Conservation (phyloP, 92 coral and sea anemone genomes). For the Isaurus tuberculatus region DNA sequence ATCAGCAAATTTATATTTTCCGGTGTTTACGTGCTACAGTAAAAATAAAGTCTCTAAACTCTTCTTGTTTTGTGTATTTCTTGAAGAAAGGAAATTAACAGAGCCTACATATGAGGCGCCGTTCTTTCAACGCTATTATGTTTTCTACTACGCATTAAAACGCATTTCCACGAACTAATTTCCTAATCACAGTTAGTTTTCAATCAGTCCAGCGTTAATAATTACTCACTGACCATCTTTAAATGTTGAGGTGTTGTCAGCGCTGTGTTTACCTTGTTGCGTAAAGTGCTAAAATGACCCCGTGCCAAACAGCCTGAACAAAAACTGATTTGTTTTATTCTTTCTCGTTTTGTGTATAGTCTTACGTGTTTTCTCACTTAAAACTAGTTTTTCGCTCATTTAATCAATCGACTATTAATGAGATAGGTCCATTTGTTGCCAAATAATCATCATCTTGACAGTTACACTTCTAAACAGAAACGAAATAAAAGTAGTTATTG, state of each 20-base stretch:
- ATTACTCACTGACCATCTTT: constrained; percentile 19
- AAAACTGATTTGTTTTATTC: constrained; percentile 67
- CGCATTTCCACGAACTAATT: constrained; percentile 35
- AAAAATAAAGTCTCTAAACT: constrained; percentile 59
- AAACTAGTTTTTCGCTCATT: constrained; percentile 54
- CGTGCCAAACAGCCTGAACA: constrained; percentile 38
- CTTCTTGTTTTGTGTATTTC: constrained; percentile 49
- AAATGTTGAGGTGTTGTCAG: constrained; percentile 20
- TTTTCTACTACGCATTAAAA: constrained; percentile 24
- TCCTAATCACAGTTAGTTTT: constrained; percentile 31
- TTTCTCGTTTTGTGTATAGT: constrained; percentile 48
- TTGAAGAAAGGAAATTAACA: constrained; percentile 50
- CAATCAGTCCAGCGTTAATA: neutral
- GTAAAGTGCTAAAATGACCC: neutral
- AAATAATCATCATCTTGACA: constrained; percentile 56
- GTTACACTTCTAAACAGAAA: constrained; percentile 68
- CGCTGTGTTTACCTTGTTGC: constrained; percentile 32
- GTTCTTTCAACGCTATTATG: constrained; percentile 36
- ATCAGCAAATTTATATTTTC: constrained; percentile 63
- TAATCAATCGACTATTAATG: constrained; percentile 68
- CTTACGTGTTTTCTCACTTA: constrained; percentile 68
- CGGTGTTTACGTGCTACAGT: constrained; percentile 67
- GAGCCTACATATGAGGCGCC: constrained; percentile 30
- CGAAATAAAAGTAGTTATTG: constrained; percentile 58
- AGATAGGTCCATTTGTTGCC: constrained; percentile 60